phyloP scores from a whole-genome alignment of 2,888 invertebrate genomes.

The Drosophila kokeensis region DNA sequence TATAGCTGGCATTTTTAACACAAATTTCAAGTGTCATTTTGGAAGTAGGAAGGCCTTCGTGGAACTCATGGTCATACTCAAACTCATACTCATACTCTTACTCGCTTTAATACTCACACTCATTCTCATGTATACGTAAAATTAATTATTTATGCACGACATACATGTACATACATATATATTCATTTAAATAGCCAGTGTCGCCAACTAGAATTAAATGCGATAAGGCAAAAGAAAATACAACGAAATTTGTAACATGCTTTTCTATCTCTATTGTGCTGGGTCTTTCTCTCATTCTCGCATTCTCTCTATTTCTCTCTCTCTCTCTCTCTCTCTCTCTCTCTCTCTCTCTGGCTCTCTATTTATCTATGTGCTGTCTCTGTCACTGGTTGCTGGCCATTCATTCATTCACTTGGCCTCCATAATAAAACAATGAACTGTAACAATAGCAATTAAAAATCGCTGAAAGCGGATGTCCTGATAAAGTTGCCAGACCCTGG shows the following conservation, averaged over 20 bases:
- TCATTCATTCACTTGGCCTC: conserved; percentile 72
- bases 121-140: not conserved
- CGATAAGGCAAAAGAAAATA: conserved; percentile 52
- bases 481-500: conserved; percentile 73
- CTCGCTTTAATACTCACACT: not conserved
- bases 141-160: not conserved
- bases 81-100: not conserved
- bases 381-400: conserved; percentile 54
- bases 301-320: not conserved
- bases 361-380: not conserved
- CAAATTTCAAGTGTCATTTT: conserved; percentile 29
- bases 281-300: not conserved
- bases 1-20: conserved; percentile 57
- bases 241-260: conserved; percentile 51
- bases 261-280: conserved; percentile 27
- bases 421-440: conserved; percentile 78
- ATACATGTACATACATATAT: no score
- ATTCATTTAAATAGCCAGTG: conserved; percentile 11
- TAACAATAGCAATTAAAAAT: conserved; percentile 80
- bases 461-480: conserved; percentile 80
- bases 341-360: not conserved
- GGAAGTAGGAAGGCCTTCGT: conserved; percentile 14
- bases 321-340: not conserved
- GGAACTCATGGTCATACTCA: not conserved
- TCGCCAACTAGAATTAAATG: conserved; percentile 43